Evolutionary conservation across 2,797 vertebrate species (phyloP), one percentile per base, ranked within the genome.

Genomic region (Siniperca undulata): DNA sequence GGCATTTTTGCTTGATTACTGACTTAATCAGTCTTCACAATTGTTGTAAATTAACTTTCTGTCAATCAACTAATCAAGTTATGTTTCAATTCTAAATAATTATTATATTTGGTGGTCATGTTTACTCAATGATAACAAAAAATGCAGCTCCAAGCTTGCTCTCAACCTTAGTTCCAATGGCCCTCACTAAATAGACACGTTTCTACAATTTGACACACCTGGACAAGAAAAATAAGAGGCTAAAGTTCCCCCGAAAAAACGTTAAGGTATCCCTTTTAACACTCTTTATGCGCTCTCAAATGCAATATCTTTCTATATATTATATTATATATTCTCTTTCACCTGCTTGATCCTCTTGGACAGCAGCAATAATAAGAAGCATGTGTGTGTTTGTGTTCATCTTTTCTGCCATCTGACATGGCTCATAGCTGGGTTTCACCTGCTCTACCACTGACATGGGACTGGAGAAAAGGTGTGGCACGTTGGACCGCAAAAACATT

Each of bases 301-400:
- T 68, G 20, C 27, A 53, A 19, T 22, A 44, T 36, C 20, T 55
- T 40, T 71, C n/a, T n/a, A n/a, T n/a, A n/a, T n/a, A n/a, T n/a
- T n/a, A n/a, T n/a, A n/a, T n/a, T n/a, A n/a, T n/a, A n/a, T n/a
- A n/a, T n/a, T n/a, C 14, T 55, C 8, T 40, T 11, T 58, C n/a
- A 30, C 40, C 34, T 36, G 55, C 46, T 61, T 7, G 0, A 36
- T 70, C 46, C 30, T 64, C 30, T 82, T 27, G 38, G 52, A 50
- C 71, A 55, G 68, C 81, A 74, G 73, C 30, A 55, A 3, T 38
- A 82, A 50, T 36, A 80, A 82, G 34, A 81, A 83, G 74, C 77
- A 7, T 69, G 55, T 46, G 36, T 36, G 73, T 56, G 52, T 82
- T 16, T 77, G 65, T 77, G 69, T 80, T 78, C 4, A 17, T 80